Conservation (phyloP, 2,888 invertebrate species). For the Cecidostiba fungosa region DNA sequence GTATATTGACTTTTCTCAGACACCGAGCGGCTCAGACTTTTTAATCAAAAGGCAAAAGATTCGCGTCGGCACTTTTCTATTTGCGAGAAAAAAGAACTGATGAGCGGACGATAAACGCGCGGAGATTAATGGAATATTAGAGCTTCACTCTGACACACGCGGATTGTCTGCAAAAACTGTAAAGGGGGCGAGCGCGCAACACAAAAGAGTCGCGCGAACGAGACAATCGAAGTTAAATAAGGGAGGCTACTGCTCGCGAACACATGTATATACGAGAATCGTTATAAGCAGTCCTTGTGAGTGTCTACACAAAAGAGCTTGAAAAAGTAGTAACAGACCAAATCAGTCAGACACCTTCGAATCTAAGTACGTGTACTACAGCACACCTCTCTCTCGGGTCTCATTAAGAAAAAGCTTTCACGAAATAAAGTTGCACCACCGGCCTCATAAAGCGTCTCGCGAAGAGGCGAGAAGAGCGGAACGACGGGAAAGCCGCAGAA, state of each 20-base stretch:
- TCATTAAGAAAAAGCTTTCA: not conserved
- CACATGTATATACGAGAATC: too few species aligned
- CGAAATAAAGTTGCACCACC: not conserved
- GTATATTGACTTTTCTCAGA: too few species aligned
- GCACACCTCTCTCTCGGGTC: not conserved
- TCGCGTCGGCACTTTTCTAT: not conserved
- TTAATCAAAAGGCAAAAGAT: not conserved
- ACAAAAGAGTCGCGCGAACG: not conserved
- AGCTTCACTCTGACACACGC: too few species aligned
- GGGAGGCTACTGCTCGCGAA: not conserved
- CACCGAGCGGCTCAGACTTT: too few species aligned
- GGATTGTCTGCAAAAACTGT: conserved; percentile 13
- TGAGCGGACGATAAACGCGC: conserved; percentile 32
- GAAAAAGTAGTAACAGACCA: not conserved
- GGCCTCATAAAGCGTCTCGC: not conserved
- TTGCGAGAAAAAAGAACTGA: conserved; percentile 25
- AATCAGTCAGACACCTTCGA: not conserved
- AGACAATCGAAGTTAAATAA: not conserved
- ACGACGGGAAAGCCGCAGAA: not conserved
- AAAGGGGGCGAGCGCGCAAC: conserved; percentile 57
- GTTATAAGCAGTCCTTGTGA: too few species aligned
- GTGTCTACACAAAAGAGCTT: too few species aligned
- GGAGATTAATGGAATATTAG: conserved; percentile 57
- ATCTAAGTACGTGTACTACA: not conserved
- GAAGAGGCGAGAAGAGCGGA: conserved; percentile 3